Percentiles rank a stretch among this genome's conserved stretches.
Evolutionary conservation across 2,888 invertebrate species (phyloP).

Genomic region (Pyralis farinalis): DNA sequence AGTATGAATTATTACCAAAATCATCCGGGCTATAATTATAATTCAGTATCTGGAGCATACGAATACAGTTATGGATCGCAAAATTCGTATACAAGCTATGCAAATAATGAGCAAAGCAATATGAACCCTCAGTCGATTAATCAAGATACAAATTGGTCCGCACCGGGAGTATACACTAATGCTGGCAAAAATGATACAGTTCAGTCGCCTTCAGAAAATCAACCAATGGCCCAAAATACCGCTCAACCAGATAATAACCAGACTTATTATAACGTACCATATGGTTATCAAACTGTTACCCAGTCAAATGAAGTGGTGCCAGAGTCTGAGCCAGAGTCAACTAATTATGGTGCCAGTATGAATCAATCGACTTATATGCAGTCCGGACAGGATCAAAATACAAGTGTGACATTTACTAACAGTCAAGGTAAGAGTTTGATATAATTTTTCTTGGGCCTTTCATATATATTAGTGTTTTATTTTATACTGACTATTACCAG

Average conservation of each 20-base stretch:
- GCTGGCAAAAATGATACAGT: slow-evolving; percentile 67
- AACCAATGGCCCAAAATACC: slow-evolving; percentile 29
- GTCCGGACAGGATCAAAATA: slow-evolving; percentile 46
- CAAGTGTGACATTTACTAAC: slow-evolving; percentile 51
- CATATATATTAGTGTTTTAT: too few relatives aligned
- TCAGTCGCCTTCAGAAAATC: slow-evolving; percentile 67
- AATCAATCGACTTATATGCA: slow-evolving; percentile 68
- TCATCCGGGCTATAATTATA: slow-evolving; percentile 83
- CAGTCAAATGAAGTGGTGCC: slow-evolving; percentile 44
- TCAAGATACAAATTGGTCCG: slow-evolving; percentile 46
- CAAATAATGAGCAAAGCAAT: slow-evolving; percentile 33
- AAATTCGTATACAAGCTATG: slow-evolving; percentile 47
- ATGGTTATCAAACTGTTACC: slow-evolving; percentile 65
- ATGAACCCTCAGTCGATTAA: slow-evolving; percentile 34
- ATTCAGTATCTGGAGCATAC: slow-evolving; percentile 76
- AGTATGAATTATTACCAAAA: slow-evolving; percentile 58
- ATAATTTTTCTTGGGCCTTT: slow-evolving; percentile 8
- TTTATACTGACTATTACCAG: too few relatives aligned
- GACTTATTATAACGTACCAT: slow-evolving; percentile 69
- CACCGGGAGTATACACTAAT: slow-evolving; percentile 64
- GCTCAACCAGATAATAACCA: slow-evolving; percentile 37
- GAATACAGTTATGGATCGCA: slow-evolving; percentile 84
- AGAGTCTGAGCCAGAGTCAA: slow-evolving; percentile 34
- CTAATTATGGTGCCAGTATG: slow-evolving; percentile 52
- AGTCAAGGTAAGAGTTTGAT: slow-evolving; percentile 61